Percentiles rank a stretch among this genome's conserved stretches.
phyloP scores from a whole-genome alignment of 2,797 vertebrate genomes.

The Zalophus californianus region DNA sequence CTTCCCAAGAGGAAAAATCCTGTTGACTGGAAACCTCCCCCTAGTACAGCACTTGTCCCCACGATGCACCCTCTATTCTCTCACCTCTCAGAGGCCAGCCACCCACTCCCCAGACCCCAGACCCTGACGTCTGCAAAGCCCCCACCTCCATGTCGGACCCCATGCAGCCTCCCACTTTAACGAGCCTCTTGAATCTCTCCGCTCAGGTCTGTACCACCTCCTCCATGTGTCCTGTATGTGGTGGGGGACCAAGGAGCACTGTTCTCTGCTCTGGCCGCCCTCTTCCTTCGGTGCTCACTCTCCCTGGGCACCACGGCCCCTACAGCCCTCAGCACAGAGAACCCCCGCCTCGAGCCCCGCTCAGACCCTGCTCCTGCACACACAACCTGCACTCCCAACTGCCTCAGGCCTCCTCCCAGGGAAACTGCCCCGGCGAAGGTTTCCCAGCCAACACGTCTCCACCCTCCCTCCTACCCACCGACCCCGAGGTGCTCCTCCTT shows the following conservation, averaged over 20 bases:
- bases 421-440: not conserved
- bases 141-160: not conserved
- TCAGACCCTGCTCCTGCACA: not conserved
- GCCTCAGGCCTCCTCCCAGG: not conserved
- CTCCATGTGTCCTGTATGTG: not conserved
- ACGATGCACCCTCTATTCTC: rapidly evolving
- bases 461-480: not conserved
- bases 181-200: not conserved
- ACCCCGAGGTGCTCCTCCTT: not conserved
- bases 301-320: not conserved
- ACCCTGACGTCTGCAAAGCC: not conserved
- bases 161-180: not conserved
- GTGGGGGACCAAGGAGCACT: not conserved
- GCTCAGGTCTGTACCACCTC: not conserved
- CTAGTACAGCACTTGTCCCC: not conserved
- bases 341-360: not conserved
- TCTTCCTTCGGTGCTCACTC: not conserved
- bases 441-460: not conserved
- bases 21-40: not conserved
- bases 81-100: not conserved
- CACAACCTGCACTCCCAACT: not conserved
- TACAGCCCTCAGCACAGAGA: not conserved
- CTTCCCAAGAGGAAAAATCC: not conserved
- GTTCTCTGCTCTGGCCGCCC: not conserved
- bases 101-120: too few relatives aligned